A percentile compares a stretch with the other conserved stretches of the same genome.
These are phyloP conservation scores for Eudemis profundana DNA, from an alignment of 2,888 invertebrate genomes.

Conservation along the genomic window DNA sequence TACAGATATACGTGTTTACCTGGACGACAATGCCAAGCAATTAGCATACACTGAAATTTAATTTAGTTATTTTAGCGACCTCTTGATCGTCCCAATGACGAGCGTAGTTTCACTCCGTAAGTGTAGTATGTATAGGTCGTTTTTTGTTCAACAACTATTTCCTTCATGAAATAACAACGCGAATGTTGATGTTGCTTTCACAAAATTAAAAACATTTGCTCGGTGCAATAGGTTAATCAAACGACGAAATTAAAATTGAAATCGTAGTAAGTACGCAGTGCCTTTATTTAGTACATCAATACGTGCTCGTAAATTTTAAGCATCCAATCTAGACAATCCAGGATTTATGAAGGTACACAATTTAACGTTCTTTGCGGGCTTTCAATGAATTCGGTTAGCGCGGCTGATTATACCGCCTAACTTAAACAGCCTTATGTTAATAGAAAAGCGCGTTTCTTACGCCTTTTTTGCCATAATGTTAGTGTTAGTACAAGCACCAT, in stretches of 20 bases:
- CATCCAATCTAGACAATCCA: conserved; percentile 16
- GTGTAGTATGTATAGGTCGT: too few species aligned
- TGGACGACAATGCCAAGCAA: too few species aligned
- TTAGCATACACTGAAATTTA: too few species aligned
- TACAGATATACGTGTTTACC: too few species aligned
- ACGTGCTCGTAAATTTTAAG: background rate
- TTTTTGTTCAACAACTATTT: too few species aligned
- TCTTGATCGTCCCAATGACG: too few species aligned
- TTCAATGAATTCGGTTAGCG: conserved; percentile 24
- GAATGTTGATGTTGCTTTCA: background rate
- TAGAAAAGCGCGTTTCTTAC: conserved; percentile 46
- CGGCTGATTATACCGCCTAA: conserved; percentile 21
- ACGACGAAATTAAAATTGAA: background rate
- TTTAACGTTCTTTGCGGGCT: conserved; percentile 18
- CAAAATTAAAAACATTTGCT: background rate
- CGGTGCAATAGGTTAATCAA: background rate
- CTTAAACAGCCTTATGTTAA: conserved; percentile 44
- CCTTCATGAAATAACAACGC: too few species aligned
- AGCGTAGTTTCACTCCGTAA: too few species aligned
- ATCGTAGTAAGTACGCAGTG: background rate
- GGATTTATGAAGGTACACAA: conserved; percentile 24
- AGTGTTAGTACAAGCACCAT: conserved; percentile 54
- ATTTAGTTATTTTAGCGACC: too few species aligned
- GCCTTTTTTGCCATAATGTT: conserved; percentile 13
- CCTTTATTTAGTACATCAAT: background rate